Percentiles rank a stretch among this genome's conserved stretches.
Evolutionary conservation across 2,113 vertebrate genomes (phyloP).

Genomic region (Cephalopterus ornatus): DNA sequence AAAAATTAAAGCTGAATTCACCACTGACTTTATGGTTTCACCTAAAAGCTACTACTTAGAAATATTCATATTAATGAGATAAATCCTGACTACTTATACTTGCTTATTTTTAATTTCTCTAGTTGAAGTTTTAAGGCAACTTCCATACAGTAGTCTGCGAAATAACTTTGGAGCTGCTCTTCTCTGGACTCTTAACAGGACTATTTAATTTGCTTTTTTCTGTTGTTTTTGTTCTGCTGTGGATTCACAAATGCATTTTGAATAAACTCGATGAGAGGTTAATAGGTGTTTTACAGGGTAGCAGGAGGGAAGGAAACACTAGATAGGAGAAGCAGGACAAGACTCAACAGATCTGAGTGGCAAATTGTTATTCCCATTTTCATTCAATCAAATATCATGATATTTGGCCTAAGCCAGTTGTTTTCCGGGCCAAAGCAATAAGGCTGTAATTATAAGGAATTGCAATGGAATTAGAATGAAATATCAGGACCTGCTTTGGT

Average conservation of each 20-base stretch:
- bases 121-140: not conserved
- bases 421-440: not conserved
- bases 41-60: not conserved
- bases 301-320: not conserved
- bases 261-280: not conserved
- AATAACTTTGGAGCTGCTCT: not conserved
- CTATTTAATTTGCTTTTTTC: not conserved
- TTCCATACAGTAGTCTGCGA: not conserved
- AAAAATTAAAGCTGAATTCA: not conserved
- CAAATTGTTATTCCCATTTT: slow-evolving; percentile 4
- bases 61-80: not conserved
- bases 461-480: not conserved
- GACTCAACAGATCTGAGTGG: not conserved
- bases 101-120: not conserved
- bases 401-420: not conserved
- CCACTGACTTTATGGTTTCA: not conserved
- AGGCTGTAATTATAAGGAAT: not conserved
- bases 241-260: not conserved
- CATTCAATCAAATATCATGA: not conserved
- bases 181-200: not conserved
- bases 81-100: not conserved
- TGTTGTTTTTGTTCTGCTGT: not conserved
- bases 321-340: not conserved
- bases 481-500: not conserved
- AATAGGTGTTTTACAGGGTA: not conserved